Percentiles rank a stretch among this genome's conserved stretches.
Conservation (phyloP, 53 echinoderm and acorn worm genomes). For the Antedon mediterranea region DNA sequence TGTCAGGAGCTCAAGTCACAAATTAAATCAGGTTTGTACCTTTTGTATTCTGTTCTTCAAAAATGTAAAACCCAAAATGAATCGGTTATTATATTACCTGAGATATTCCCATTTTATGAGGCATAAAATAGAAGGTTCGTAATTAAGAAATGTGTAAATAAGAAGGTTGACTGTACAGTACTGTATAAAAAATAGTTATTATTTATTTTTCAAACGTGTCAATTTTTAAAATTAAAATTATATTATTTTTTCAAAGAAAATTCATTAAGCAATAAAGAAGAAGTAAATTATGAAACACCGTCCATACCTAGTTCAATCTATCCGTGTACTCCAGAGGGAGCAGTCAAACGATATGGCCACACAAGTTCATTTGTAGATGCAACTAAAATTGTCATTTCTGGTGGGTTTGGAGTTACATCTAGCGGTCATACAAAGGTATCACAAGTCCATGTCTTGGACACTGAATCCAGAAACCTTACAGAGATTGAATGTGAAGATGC, state of each 20-base stretch:
- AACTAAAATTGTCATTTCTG: constrained; percentile 8
- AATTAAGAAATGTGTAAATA: no score
- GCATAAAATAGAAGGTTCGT: no score
- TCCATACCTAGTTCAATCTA: not conserved
- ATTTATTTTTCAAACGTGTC: no score
- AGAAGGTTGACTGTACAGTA: no score
- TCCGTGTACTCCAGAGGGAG: not conserved
- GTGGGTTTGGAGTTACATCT: constrained; percentile 30
- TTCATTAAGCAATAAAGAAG: not conserved
- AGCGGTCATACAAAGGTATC: constrained; percentile 18
- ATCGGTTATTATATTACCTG: no score
- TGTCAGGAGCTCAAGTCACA: constrained; percentile 7
- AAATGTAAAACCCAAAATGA: no score
- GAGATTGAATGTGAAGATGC: not conserved
- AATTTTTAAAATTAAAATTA: no score
- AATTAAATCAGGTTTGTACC: not conserved
- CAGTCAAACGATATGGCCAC: constrained; percentile 27
- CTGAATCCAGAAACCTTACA: not conserved
- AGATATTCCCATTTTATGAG: no score
- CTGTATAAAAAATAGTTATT: no score
- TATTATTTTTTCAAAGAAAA: no score
- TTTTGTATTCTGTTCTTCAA: no score
- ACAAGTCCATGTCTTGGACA: constrained; percentile 15
- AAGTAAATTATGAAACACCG: not conserved
- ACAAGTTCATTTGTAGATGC: constrained; percentile 4